Evolutionary conservation across 2,797 vertebrate genomes (phyloP).

Genomic region (Trachurus trachurus): DNA sequence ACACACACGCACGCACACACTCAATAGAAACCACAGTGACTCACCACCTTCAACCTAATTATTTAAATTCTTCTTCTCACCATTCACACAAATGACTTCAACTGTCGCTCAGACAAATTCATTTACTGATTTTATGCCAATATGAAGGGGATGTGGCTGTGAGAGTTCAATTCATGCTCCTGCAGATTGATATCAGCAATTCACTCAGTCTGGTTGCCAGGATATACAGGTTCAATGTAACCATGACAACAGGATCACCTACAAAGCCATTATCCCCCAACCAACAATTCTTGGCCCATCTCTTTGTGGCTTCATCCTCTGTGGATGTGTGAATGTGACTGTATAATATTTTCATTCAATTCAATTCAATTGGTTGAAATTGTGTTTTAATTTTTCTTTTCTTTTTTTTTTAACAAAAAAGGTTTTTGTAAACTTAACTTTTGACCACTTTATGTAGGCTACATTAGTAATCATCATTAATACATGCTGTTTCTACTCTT

Average conservation of each 20-base stretch:
- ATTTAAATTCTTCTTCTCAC: not conserved
- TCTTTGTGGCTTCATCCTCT: slow-evolving; percentile 2
- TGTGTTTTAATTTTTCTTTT: not conserved
- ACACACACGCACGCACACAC: not conserved
- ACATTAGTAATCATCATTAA: not conserved
- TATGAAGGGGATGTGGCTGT: not conserved
- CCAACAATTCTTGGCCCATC: slow-evolving; percentile 6
- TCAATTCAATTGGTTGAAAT: not conserved
- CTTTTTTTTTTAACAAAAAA: not conserved
- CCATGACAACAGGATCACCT: slow-evolving; percentile 74
- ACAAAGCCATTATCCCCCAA: slow-evolving; percentile 36
- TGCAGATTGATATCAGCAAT: slow-evolving; percentile 37
- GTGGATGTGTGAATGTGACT: not conserved
- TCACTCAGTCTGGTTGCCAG: slow-evolving; percentile 53
- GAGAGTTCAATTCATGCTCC: slow-evolving; percentile 18
- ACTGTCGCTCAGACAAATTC: slow-evolving; percentile 10
- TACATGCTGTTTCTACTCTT: slow-evolving; percentile 5
- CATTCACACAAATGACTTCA: slow-evolving; percentile 2
- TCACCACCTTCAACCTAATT: slow-evolving; percentile 11
- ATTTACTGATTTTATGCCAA: slow-evolving; percentile 11
- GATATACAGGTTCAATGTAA: slow-evolving; percentile 60
- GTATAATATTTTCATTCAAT: not conserved
- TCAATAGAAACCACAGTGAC: not conserved
- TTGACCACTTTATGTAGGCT: not conserved
- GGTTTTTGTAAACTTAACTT: not conserved